Evolutionary conservation across 37 sponge, comb jelly and placozoan genomes (phyloP).

Genomic region (Cladorhizidae sp.): DNA sequence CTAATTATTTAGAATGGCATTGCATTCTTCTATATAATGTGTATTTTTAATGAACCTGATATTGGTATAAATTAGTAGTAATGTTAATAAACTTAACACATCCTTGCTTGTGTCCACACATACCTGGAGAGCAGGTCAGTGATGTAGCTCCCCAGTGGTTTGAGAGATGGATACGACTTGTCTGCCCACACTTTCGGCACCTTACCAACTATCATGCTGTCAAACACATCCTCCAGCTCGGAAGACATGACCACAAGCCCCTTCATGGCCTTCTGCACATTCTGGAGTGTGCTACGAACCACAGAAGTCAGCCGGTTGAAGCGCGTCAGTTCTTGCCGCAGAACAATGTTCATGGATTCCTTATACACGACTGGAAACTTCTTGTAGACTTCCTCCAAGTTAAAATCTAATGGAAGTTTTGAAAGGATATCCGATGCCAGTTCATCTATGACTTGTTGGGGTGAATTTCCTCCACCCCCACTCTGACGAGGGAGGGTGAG

Average conservation of each 20-base stretch:
- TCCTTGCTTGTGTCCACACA: background rate
- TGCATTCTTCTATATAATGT: background rate
- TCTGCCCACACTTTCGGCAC: slow-evolving; percentile 98
- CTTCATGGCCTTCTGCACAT: slow-evolving; percentile 97
- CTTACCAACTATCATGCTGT: slow-evolving; percentile 94
- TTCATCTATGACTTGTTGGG: slow-evolving; percentile 92
- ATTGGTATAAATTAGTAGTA: background rate
- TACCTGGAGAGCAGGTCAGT: slow-evolving; percentile 92
- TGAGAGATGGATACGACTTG: slow-evolving; percentile 98
- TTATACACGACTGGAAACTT: slow-evolving; percentile 89
- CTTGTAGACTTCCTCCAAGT: slow-evolving; percentile 89
- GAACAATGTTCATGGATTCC: slow-evolving; percentile 98
- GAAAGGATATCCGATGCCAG: slow-evolving; percentile 95
- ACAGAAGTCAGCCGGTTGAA: slow-evolving; percentile 95
- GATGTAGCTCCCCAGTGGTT: slow-evolving; percentile 96
- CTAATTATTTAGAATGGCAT: background rate
- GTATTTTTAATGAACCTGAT: background rate
- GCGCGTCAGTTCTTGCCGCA: slow-evolving; percentile 96
- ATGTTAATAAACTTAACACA: background rate
- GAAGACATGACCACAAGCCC: slow-evolving; percentile 98
- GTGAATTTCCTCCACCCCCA: slow-evolving; percentile 91
- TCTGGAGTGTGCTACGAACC: slow-evolving; percentile 81
- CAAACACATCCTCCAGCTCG: slow-evolving; percentile 93
- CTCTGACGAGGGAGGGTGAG: slow-evolving; percentile 90
- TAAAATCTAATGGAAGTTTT: slow-evolving; percentile 92